A percentile compares a stretch with the other conserved stretches of the same genome.
Conservation (phyloP, 1,140 invertebrate genomes). For the Drosophila murphyi region DNA sequence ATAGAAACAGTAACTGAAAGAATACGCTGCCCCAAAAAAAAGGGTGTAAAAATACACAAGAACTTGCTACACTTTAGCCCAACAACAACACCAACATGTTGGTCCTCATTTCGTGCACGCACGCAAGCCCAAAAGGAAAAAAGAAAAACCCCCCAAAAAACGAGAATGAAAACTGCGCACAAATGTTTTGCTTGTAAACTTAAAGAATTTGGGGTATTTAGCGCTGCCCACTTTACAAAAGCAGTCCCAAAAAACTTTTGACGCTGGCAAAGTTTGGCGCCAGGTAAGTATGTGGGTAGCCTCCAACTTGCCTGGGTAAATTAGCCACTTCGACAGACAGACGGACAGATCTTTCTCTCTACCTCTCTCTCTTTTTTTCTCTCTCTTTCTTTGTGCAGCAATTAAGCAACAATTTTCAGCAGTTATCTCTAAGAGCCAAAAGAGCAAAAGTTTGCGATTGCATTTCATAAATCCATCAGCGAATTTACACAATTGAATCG, state of each 20-base stretch:
- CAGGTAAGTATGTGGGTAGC: conserved; percentile 39
- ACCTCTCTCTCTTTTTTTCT: not conserved
- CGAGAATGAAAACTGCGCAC: conserved; percentile 69
- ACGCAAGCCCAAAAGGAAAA: conserved; percentile 53
- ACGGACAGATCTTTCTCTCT: not conserved
- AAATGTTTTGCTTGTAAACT: conserved; percentile 78
- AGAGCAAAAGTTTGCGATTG: conserved; percentile 7
- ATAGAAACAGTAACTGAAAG: conserved; percentile 62
- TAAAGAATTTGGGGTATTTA: conserved; percentile 81
- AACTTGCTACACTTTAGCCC: conserved; percentile 54
- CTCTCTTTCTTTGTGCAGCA: conserved; percentile 28
- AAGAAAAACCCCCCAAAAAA: conserved; percentile 21
- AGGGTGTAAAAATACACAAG: conserved; percentile 65
- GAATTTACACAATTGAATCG: conserved; percentile 57
- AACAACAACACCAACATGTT: conserved; percentile 20
- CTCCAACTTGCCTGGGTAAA: conserved; percentile 42
- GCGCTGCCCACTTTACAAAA: conserved; percentile 53
- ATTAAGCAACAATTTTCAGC: conserved; percentile 76
- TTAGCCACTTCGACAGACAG: conserved; percentile 49
- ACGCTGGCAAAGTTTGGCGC: conserved; percentile 43
- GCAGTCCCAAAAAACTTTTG: conserved; percentile 23
- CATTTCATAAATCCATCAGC: conserved; percentile 65
- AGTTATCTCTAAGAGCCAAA: conserved; percentile 34
- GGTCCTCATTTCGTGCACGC: conserved; percentile 71
- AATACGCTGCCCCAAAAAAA: conserved; percentile 43